Evolutionary conservation across 2,797 vertebrate species (phyloP), one percentile per base, ranked within the genome.

Genomic region (Eurystomus glaucurus): DNA sequence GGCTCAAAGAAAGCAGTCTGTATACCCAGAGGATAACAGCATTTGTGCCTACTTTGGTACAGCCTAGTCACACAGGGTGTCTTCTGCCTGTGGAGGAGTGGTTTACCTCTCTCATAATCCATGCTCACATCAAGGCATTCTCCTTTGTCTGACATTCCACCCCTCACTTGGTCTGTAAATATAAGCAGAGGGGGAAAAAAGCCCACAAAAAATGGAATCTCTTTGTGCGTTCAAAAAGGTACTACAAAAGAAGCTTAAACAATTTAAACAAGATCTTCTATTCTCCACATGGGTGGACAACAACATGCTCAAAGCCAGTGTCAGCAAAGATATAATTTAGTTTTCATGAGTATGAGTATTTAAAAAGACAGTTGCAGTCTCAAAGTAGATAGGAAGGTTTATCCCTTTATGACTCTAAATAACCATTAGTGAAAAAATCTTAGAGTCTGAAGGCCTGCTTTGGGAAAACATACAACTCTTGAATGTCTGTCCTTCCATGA

Each of bases 151-250:
- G 2, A 5, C 5, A 14, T 21, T 50, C 29, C 69, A 11, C 2
- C 18, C 4, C 11, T 52, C 10, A 10, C 7, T 33, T 65, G 19
- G 11, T 18, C 33, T 51, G 16, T 19, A 69, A 83, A 10, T 14
- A 37, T 16, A 65, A n/a, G 13, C 6, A 11, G 2, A 1, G 10
- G 3, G 2, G 0, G 0, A 3, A 29, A 20, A 3, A 10, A 39
- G 1, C 2, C 14, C 10, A 11, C 1, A 14, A 29, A 52, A 91
- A 52, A 7, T 16, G 15, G 11, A 55, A 55, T 29, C 12, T 18
- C n/a, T 61, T 72, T 48, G 2, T 71, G 11, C 2, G 3, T 77
- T 45, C n/a, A 55, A 61, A 51, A 22, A 65, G 3, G 9, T 13
- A 20, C 9, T 21, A 14, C 5, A 26, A 68, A 77, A 51, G 41